phyloP scores from a whole-genome alignment of 2,888 invertebrate species.

The Heliconius ismenius region DNA sequence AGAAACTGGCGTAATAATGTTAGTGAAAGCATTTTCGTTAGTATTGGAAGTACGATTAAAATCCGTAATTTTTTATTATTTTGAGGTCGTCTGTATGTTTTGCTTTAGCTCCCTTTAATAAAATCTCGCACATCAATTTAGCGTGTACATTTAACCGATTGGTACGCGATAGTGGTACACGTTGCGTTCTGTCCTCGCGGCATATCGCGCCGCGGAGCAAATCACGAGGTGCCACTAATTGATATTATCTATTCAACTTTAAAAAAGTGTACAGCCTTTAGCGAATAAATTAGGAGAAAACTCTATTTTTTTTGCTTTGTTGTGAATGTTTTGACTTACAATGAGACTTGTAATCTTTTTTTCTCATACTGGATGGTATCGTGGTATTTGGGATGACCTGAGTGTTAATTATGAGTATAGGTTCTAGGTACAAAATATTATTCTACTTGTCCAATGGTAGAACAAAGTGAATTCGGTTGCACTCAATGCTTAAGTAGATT shows the following conservation, averaged over 20 bases:
- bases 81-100: too few relatives aligned
- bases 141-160: slow-evolving; percentile 53
- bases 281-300: slow-evolving; percentile 25
- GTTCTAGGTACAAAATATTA: not conserved
- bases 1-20: too few relatives aligned
- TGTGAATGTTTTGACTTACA: slow-evolving; percentile 21
- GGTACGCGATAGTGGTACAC: slow-evolving; percentile 61
- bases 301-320: slow-evolving; percentile 14
- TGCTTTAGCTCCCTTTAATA: not conserved
- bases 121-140: slow-evolving; percentile 46
- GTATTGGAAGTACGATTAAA: too few relatives aligned
- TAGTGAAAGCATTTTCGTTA: too few relatives aligned
- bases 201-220: slow-evolving; percentile 60
- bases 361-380: not conserved
- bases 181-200: slow-evolving; percentile 55
- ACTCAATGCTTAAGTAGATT: too few relatives aligned
- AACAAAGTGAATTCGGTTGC: too few relatives aligned
- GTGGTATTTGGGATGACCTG: not conserved
- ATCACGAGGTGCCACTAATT: slow-evolving; percentile 66
- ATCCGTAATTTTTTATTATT: too few relatives aligned
- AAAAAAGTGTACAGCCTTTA: slow-evolving; percentile 39
- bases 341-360: not conserved
- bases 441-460: not conserved
- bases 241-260: slow-evolving; percentile 65
- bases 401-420: not conserved